Percentiles rank a stretch among this genome's conserved stretches.
phyloP scores from a whole-genome alignment of 2,888 invertebrate genomes.

The Drosophila kambysellisi region DNA sequence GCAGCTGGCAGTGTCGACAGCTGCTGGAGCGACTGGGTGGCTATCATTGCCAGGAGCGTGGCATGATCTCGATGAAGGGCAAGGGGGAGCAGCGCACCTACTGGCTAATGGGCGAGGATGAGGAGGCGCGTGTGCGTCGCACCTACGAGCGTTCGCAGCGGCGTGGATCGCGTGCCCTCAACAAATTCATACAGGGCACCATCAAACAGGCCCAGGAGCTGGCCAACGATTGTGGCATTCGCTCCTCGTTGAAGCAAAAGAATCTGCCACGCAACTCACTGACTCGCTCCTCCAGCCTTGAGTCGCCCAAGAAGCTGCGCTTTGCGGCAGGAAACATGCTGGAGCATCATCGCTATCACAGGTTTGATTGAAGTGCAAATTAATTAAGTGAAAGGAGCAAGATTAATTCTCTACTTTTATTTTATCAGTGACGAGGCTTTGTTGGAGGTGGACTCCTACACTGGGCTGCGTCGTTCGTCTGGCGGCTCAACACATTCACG shows the following conservation, averaged over 20 bases:
- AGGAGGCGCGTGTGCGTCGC: conserved; percentile 87
- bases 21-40: conserved; percentile 91
- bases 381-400: rapidly evolving
- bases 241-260: conserved; percentile 90
- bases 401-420: not conserved
- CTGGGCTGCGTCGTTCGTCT: conserved; percentile 81
- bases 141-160: conserved; percentile 86
- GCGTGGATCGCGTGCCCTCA: conserved; percentile 84
- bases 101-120: conserved; percentile 92
- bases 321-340: conserved; percentile 91
- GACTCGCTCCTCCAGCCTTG: conserved; percentile 91
- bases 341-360: conserved; percentile 85
- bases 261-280: conserved; percentile 87
- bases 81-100: conserved; percentile 93
- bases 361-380: conserved; percentile 55
- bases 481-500: conserved; percentile 83
- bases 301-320: conserved; percentile 93
- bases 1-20: conserved; percentile 90
- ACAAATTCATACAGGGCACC: conserved; percentile 84
- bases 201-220: conserved; percentile 79
- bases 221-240: conserved; percentile 84
- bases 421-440: conserved; percentile 83
- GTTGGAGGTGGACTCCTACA: conserved; percentile 83
- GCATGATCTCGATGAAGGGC: conserved; percentile 92
- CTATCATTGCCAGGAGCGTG: conserved; percentile 90